A percentile compares a stretch with the other conserved stretches of the same genome.
Evolutionary conservation across 1,140 invertebrate species (phyloP).

Genomic region (Trichonephila inaurata): DNA sequence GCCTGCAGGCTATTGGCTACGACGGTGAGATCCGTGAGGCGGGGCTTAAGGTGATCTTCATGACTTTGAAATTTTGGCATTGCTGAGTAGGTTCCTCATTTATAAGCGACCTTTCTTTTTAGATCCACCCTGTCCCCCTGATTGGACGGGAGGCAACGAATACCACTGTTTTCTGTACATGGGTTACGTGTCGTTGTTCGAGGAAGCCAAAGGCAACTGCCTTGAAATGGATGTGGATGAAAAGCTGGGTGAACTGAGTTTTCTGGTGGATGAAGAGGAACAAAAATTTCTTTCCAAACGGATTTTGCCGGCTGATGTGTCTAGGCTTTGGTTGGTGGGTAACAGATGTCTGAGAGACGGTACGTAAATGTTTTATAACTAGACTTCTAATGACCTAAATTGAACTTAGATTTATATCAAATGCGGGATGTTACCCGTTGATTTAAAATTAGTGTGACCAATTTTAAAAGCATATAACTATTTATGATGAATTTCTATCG

Average conservation of each 20-base stretch:
- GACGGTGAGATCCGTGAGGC: no score
- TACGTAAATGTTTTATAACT: not conserved
- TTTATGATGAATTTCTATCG: no score
- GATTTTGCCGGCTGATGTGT: slow-evolving; percentile 29
- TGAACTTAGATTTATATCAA: no score
- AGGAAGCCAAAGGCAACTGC: slow-evolving; percentile 36
- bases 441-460: no score
- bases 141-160: slow-evolving; percentile 69
- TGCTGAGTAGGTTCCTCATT: no score
- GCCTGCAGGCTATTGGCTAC: no score
- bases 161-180: slow-evolving; percentile 66
- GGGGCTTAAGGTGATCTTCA: no score
- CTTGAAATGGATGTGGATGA: not conserved
- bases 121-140: slow-evolving; percentile 65
- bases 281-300: slow-evolving; percentile 28
- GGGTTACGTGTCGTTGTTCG: not conserved
- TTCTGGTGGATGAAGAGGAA: slow-evolving; percentile 42
- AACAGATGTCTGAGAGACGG: slow-evolving; percentile 23
- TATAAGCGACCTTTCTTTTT: not conserved
- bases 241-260: slow-evolving; percentile 23
- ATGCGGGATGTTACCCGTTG: no score
- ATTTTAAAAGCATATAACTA: no score
- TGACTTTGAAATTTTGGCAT: no score
- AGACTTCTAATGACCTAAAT: no score
- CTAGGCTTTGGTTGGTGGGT: slow-evolving; percentile 31